Conservation (phyloP, 1,140 invertebrate genomes). For the Drosophila simulans region DNA sequence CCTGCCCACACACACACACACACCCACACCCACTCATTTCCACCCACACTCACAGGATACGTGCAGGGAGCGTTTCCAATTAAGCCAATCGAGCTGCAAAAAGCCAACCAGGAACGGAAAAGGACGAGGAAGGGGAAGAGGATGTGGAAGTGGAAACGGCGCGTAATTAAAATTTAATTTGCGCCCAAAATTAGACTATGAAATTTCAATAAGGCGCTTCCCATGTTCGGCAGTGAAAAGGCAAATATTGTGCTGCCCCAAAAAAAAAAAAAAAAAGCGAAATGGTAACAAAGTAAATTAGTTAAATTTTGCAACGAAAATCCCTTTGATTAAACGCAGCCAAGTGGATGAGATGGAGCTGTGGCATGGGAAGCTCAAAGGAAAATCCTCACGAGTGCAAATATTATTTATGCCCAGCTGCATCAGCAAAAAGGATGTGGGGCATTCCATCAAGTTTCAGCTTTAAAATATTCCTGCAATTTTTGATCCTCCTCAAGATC, state of each 20-base stretch:
- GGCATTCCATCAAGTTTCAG: no score
- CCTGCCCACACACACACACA: conserved; percentile 22
- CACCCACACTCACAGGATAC: conserved; percentile 8
- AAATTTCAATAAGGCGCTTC: conserved; percentile 70
- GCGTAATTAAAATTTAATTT: conserved; percentile 79
- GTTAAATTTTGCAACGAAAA: conserved; percentile 69
- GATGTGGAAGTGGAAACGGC: conserved; percentile 25
- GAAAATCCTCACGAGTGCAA: neutral
- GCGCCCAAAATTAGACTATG: conserved; percentile 71
- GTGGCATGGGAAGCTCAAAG: neutral
- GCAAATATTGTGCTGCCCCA: conserved; percentile 17
- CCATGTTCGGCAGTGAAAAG: conserved; percentile 1
- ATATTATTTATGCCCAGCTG: neutral
- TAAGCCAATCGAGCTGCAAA: conserved; percentile 60
- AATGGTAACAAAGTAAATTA: conserved; percentile 67
- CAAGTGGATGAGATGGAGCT: conserved; percentile 37
- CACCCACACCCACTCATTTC: neutral
- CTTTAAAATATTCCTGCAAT: no score
- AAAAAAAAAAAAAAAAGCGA: conserved; percentile 32
- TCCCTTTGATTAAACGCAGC: conserved; percentile 71
- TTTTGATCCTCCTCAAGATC: neutral
- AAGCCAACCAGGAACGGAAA: conserved; percentile 15
- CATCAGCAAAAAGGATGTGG: neutral
- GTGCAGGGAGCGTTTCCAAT: conserved; percentile 47
- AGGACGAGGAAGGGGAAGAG: neutral